A percentile compares a stretch with the other conserved stretches of the same genome.
Conservation (phyloP, 2,888 invertebrate genomes). For the Drosophila antonietae region DNA sequence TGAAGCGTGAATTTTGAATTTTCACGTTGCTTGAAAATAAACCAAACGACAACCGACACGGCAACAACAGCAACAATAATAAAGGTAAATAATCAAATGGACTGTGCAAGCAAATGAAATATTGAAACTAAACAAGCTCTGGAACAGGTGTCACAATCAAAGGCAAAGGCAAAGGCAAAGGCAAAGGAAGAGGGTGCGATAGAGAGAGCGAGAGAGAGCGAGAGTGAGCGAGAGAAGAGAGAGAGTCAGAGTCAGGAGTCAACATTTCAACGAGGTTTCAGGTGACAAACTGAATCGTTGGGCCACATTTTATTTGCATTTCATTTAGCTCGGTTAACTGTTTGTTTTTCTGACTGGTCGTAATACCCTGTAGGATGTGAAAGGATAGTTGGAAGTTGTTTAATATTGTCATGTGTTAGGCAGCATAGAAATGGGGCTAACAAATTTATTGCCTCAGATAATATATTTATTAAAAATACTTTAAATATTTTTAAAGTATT, state of each 20-base stretch:
- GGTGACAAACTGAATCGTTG: constrained; percentile 55
- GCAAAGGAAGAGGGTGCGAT: not conserved
- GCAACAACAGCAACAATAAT: constrained; percentile 7
- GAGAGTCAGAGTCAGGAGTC: constrained; percentile 5
- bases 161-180: not conserved
- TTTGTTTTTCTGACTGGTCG: constrained; percentile 13
- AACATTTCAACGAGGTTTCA: constrained; percentile 52
- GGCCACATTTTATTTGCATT: constrained; percentile 71
- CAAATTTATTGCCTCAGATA: too few species aligned
- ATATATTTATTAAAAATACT: too few species aligned
- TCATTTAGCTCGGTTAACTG: constrained; percentile 59
- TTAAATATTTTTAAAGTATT: too few species aligned
- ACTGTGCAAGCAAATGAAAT: constrained; percentile 76
- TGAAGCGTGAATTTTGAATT: constrained; percentile 51
- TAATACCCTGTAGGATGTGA: not conserved
- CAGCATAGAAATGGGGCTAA: too few species aligned
- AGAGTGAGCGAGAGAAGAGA: not conserved
- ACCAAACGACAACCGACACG: constrained; percentile 20
- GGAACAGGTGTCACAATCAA: constrained; percentile 71
- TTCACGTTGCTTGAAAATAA: constrained; percentile 33
- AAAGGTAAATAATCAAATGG: constrained; percentile 68
- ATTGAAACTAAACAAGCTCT: constrained; percentile 76
- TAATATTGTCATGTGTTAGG: too few species aligned
- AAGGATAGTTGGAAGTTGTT: too few species aligned
- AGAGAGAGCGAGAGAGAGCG: not conserved